Percentiles rank a stretch among this genome's conserved stretches.
Evolutionary conservation across 2,888 invertebrate genomes (phyloP).

Genomic region (Acleris laterana): DNA sequence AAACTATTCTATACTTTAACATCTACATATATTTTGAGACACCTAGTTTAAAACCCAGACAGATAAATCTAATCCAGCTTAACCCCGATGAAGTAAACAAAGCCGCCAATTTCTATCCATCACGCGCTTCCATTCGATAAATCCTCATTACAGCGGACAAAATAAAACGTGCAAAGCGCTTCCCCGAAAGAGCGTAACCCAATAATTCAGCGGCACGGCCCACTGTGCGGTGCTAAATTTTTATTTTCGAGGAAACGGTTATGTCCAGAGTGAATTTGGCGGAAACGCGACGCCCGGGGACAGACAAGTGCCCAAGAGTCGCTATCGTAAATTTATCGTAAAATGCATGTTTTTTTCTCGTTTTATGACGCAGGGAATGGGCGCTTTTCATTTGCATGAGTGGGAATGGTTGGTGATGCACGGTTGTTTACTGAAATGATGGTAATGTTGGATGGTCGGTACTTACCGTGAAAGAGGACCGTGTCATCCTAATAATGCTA

Average conservation of each 20-base stretch:
- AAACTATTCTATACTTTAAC: too few species aligned
- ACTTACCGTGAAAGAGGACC: background rate
- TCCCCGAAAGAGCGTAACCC: constrained; percentile 47
- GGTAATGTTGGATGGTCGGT: too few species aligned
- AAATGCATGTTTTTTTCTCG: constrained; percentile 42
- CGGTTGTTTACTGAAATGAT: constrained; percentile 15
- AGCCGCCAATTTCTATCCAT: constrained; percentile 45
- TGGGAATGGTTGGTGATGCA: background rate
- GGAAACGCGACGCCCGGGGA: constrained; percentile 53
- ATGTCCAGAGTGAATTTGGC: constrained; percentile 67
- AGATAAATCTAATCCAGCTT: constrained; percentile 15
- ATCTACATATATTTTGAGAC: too few species aligned
- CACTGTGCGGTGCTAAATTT: constrained; percentile 71
- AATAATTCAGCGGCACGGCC: constrained; percentile 63
- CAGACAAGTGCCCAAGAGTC: constrained; percentile 44
- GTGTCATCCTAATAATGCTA: background rate
- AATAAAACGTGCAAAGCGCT: constrained; percentile 53
- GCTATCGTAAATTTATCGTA: constrained; percentile 51
- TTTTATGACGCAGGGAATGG: constrained; percentile 8
- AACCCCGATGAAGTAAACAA: constrained; percentile 33
- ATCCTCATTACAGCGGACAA: constrained; percentile 56
- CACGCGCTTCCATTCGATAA: constrained; percentile 50
- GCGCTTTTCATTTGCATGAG: constrained; percentile 26
- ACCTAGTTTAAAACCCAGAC: background rate
- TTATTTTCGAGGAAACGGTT: constrained; percentile 74